phyloP scores from a whole-genome alignment of 2,797 vertebrate species.

The Taeniopygia guttata region DNA sequence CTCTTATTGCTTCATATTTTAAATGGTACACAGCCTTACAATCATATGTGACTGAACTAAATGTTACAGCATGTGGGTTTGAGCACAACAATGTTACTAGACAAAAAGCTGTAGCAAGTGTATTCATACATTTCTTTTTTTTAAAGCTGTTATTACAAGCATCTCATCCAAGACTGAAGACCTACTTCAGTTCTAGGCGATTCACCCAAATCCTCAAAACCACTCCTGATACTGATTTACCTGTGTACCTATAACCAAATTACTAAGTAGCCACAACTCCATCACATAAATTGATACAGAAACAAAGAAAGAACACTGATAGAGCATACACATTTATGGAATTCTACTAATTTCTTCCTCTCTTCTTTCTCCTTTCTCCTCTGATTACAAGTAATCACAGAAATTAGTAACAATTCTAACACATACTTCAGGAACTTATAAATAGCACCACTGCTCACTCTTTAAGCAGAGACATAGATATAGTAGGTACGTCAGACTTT shows the following conservation, averaged over 20 bases:
- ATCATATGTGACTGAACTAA: accelerated
- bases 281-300: neutral
- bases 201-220: neutral
- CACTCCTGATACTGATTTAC: neutral
- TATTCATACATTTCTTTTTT: neutral
- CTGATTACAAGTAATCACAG: neutral
- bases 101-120: neutral
- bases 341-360: neutral
- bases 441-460: neutral
- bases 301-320: neutral
- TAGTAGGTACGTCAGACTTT: neutral
- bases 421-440: neutral
- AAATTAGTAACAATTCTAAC: neutral
- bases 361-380: neutral
- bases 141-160: neutral
- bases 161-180: neutral
- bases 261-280: neutral
- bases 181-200: neutral
- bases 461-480: neutral
- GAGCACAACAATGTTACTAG: neutral
- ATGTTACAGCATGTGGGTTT: neutral
- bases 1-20: neutral
- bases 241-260: neutral
- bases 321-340: neutral
- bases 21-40: neutral